phyloP scores from a whole-genome alignment of 2,888 invertebrate genomes.

The Geotrupes spiniger region DNA sequence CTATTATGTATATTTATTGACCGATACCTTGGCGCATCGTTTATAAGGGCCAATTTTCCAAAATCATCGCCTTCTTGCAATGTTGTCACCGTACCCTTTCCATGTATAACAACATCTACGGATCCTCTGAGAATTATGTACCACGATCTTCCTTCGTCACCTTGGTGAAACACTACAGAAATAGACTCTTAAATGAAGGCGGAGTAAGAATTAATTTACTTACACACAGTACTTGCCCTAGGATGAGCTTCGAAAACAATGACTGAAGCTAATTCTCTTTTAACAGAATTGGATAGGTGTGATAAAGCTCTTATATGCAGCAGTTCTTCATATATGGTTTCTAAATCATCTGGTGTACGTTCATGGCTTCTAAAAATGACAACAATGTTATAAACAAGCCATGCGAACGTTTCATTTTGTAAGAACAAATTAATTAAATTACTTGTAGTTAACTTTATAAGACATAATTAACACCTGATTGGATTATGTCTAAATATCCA shows the following conservation, averaged over 20 bases:
- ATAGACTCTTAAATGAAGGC: constrained; percentile 16
- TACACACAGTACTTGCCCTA: constrained; percentile 72
- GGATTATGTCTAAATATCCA: too few relatives aligned
- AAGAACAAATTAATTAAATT: too few relatives aligned
- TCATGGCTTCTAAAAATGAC: constrained; percentile 69
- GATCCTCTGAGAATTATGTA: constrained; percentile 80
- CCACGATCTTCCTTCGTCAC: constrained; percentile 82
- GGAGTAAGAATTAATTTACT: constrained; percentile 46
- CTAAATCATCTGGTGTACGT: constrained; percentile 73
- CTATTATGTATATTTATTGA: not conserved
- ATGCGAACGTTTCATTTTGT: too few relatives aligned
- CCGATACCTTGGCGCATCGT: constrained; percentile 74
- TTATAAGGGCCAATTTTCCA: constrained; percentile 80
- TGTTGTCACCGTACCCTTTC: constrained; percentile 79
- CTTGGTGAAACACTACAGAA: constrained; percentile 74
- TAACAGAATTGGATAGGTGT: constrained; percentile 78
- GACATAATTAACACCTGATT: too few relatives aligned
- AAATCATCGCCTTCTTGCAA: constrained; percentile 84
- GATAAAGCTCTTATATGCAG: constrained; percentile 77
- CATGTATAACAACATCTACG: constrained; percentile 80
- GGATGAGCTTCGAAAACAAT: constrained; percentile 79
- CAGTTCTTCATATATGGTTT: constrained; percentile 79
- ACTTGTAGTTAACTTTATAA: too few relatives aligned
- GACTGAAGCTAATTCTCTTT: constrained; percentile 74
- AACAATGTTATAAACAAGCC: too few relatives aligned